phyloP scores from a whole-genome alignment of 2,888 invertebrate species.

The Atherix ibis region DNA sequence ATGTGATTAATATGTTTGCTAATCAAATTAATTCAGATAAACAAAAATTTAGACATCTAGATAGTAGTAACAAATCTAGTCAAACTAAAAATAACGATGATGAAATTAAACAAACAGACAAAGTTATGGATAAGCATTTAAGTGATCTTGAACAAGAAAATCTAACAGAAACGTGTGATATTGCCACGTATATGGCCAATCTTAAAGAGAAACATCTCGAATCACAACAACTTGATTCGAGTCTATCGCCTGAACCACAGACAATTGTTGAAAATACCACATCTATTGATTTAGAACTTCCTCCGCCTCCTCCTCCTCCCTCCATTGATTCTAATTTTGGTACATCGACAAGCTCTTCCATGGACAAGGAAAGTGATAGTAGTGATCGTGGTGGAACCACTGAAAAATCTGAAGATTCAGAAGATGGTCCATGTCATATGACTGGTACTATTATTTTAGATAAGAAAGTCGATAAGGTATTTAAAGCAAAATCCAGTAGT shows the following conservation, averaged over 20 bases:
- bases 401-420: constrained; percentile 26
- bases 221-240: constrained; percentile 26
- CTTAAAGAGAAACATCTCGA: constrained; percentile 30
- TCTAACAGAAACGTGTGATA: constrained; percentile 28
- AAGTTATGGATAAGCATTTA: constrained; percentile 32
- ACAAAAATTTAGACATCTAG: too few species aligned
- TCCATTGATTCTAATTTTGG: constrained; percentile 22
- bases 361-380: constrained; percentile 28
- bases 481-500: constrained; percentile 25
- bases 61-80: constrained; percentile 11
- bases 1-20: constrained; percentile 30
- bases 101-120: constrained; percentile 24
- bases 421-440: constrained; percentile 5
- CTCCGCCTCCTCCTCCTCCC: constrained; percentile 25
- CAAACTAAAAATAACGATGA: constrained; percentile 17
- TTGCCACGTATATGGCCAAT: constrained; percentile 32
- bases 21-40: too few species aligned
- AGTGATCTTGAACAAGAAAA: constrained; percentile 31
- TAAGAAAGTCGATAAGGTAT: constrained; percentile 31
- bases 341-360: constrained; percentile 19
- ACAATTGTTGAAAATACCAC: constrained; percentile 31
- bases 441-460: constrained; percentile 25
- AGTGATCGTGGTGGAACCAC: constrained; percentile 15
- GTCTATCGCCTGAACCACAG: constrained; percentile 29
- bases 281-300: constrained; percentile 24